A percentile compares a stretch with the other conserved stretches of the same genome.
Evolutionary conservation across 2,888 invertebrate genomes (phyloP).

Genomic region (Petrolisthes cinctipes): DNA sequence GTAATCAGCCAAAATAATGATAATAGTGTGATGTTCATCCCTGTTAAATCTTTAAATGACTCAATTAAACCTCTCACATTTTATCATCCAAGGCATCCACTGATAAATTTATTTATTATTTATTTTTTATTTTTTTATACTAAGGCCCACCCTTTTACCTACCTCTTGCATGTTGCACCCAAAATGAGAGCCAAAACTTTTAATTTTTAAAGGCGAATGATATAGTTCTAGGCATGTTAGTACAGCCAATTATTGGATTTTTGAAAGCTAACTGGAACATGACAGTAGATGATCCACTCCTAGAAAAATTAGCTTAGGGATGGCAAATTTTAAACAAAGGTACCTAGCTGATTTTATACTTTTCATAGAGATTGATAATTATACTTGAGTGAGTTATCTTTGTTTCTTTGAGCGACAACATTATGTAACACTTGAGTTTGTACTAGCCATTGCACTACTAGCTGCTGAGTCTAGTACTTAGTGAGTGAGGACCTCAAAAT

Average conservation of each 20-base stretch:
- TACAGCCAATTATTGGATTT: slow-evolving; percentile 42
- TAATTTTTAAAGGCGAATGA: slow-evolving; percentile 43
- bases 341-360: neutral
- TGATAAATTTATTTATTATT: slow-evolving; percentile 13
- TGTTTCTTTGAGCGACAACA: slow-evolving; percentile 11
- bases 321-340: slow-evolving; percentile 23
- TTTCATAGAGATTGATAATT: neutral
- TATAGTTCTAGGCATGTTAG: slow-evolving; percentile 45
- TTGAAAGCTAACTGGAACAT: slow-evolving; percentile 27
- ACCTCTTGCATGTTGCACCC: slow-evolving; percentile 48
- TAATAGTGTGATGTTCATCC: slow-evolving; percentile 13
- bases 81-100: slow-evolving; percentile 35
- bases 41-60: slow-evolving; percentile 28
- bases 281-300: slow-evolving; percentile 32
- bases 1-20: slow-evolving; percentile 23
- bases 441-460: slow-evolving; percentile 39
- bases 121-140: slow-evolving; percentile 17
- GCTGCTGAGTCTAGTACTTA: slow-evolving; percentile 31
- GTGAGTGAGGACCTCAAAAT: slow-evolving; percentile 35
- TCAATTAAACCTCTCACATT: slow-evolving; percentile 27
- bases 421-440: slow-evolving; percentile 20
- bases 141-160: slow-evolving; percentile 28
- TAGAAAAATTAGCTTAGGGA: slow-evolving; percentile 42
- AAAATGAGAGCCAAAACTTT: slow-evolving; percentile 25
- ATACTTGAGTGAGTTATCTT: slow-evolving; percentile 19